These are phyloP conservation scores for Platycnemis pennipes DNA, from an alignment of 2,888 invertebrate species.

Conservation along the genomic window DNA sequence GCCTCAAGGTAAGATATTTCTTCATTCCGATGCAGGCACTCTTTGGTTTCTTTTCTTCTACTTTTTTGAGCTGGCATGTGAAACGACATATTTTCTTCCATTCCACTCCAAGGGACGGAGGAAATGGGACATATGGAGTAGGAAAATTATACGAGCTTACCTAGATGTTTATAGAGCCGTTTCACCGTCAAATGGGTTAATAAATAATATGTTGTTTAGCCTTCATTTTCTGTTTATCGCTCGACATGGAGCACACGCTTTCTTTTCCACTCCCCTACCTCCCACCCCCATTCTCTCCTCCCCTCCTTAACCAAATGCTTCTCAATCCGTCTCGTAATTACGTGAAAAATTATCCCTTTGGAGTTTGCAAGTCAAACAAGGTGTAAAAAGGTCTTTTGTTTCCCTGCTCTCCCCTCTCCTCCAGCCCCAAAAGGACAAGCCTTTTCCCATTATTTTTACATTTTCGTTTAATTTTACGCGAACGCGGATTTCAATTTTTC, in stretches of 20 bases:
- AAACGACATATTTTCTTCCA: slow-evolving; percentile 29
- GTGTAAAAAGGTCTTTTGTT: slow-evolving; percentile 67
- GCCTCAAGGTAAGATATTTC: neutral
- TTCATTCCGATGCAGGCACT: neutral
- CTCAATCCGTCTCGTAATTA: slow-evolving; percentile 51
- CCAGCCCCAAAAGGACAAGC: neutral
- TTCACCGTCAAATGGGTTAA: slow-evolving; percentile 39
- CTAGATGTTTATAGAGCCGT: slow-evolving; percentile 41
- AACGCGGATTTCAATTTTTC: slow-evolving; percentile 36
- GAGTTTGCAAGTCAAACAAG: slow-evolving; percentile 55
- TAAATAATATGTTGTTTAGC: slow-evolving; percentile 23
- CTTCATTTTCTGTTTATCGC: slow-evolving; percentile 41
- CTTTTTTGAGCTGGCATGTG: neutral
- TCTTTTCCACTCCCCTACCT: neutral
- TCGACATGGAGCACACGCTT: slow-evolving; percentile 25
- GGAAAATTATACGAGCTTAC: neutral
- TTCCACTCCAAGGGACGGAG: slow-evolving; percentile 24
- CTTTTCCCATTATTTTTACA: slow-evolving; percentile 61
- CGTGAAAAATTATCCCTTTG: slow-evolving; percentile 53
- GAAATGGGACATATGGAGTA: slow-evolving; percentile 27
- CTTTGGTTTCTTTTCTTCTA: neutral
- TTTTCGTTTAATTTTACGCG: slow-evolving; percentile 56
- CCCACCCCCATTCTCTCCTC: neutral
- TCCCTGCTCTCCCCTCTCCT: neutral
- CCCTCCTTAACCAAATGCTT: neutral